These are phyloP conservation scores for Eurypyga helias DNA, from an alignment of 2,113 vertebrate species.

Conservation along the genomic window DNA sequence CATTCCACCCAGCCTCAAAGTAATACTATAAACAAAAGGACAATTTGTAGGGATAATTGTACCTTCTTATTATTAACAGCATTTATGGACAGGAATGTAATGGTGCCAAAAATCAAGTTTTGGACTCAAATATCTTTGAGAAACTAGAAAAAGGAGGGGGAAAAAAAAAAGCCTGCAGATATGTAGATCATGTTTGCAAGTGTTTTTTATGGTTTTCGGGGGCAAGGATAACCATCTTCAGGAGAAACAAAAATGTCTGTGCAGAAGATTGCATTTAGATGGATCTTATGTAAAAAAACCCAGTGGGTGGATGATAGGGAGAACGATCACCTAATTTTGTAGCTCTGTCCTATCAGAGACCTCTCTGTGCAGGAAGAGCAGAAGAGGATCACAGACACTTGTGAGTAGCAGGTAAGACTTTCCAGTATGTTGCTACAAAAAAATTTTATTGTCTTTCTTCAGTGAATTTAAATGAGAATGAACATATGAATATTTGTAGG, in stretches of 20 bases:
- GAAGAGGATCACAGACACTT: neutral
- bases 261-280: neutral
- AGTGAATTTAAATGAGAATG: neutral
- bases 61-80: neutral
- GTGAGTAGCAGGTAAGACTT: neutral
- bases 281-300: neutral
- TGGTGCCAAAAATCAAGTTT: neutral
- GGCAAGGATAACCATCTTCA: neutral
- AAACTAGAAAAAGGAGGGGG: neutral
- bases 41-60: neutral
- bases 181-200: neutral
- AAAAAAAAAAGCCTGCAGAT: rapidly evolving
- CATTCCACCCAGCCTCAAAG: neutral
- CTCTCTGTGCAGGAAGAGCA: neutral
- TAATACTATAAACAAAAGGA: neutral
- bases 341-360: neutral
- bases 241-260: neutral
- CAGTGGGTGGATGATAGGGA: neutral
- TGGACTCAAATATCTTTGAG: neutral
- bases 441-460: neutral
- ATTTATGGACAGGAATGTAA: neutral
- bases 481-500: neutral
- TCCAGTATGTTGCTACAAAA: neutral
- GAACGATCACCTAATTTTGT: neutral
- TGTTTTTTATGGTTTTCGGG: neutral